Percentiles rank a stretch among this genome's conserved stretches.
Evolutionary conservation across 2,888 invertebrate genomes (phyloP).

Genomic region (Ectemnius lituratus): DNA sequence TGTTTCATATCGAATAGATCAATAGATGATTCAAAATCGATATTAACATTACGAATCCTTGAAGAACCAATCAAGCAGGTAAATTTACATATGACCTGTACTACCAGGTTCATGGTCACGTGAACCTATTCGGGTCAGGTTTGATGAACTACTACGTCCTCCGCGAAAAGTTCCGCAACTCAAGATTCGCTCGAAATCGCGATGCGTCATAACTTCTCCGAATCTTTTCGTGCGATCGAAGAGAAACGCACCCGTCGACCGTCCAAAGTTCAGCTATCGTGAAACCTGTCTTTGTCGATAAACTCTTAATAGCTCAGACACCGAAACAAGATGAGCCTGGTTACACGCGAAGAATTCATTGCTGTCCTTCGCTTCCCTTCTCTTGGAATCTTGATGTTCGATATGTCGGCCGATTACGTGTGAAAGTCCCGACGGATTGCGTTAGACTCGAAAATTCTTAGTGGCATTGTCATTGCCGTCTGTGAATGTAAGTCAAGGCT

Average conservation of each 20-base stretch:
- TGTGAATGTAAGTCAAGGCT: no score
- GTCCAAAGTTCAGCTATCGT: constrained; percentile 3
- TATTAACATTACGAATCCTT: no score
- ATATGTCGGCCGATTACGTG: no score
- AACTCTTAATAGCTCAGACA: neutral
- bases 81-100: no score
- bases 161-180: constrained; percentile 7
- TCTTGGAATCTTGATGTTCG: no score
- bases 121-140: neutral
- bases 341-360: neutral
- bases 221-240: neutral
- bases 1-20: no score
- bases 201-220: constrained; percentile 10
- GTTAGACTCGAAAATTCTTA: no score
- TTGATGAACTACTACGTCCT: neutral
- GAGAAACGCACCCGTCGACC: neutral
- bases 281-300: neutral
- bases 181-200: constrained; percentile 22
- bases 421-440: no score
- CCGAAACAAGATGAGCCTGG: neutral
- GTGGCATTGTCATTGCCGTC: no score
- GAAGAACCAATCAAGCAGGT: no score
- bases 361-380: neutral
- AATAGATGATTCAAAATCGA: no score
- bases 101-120: no score